Evolutionary conservation across 2,888 invertebrate genomes (phyloP), one percentile per base, ranked within the genome.

Genomic region (Chrysolina haemoptera): DNA sequence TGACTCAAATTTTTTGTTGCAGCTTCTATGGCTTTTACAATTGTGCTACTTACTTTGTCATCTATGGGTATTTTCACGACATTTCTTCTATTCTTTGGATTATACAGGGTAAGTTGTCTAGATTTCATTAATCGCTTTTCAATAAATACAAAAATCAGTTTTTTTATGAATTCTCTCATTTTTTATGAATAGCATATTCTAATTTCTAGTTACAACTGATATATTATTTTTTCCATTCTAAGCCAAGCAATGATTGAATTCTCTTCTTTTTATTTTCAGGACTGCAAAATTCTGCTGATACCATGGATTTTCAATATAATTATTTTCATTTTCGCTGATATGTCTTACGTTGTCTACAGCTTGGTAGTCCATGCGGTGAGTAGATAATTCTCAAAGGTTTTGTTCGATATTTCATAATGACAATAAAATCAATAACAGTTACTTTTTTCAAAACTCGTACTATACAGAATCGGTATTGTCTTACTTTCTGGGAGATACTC

Each of bases 281-380:
- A 95, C 83, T 90, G 91, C 79, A 92, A 93, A 80, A 89, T 90
- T 76, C 88, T 94, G 84, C 89, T 95, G 59, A 86, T 95, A 40
- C 95, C 95, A 0, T 95, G 95, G 95, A 91, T 95, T 68, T 85
- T 91, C 50, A 89, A 91, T 9, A 92, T 95, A 88, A 89, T 90
- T 9, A 83, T 91, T 74, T 93, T 93, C 84, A 92, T 93, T 27
- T 82, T 92, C 40, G 90, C 94, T 63, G 95, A 95, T 85, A 86
- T 93, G 62, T 86, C 90, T 12, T 94, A 94, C 83, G 89, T 93
- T 27, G 81, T 92, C 27, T 94, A 94, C 83, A 88, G 94, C 76
- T 90, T 93, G 81, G 87, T 92, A 74, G 87, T 91, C 53, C 91
- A 92, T 85, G 92, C 92, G 83, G 94, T 94, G 88, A 92, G 90